phyloP scores from a whole-genome alignment of 2,888 invertebrate species.

The Nymphalis polychloros region DNA sequence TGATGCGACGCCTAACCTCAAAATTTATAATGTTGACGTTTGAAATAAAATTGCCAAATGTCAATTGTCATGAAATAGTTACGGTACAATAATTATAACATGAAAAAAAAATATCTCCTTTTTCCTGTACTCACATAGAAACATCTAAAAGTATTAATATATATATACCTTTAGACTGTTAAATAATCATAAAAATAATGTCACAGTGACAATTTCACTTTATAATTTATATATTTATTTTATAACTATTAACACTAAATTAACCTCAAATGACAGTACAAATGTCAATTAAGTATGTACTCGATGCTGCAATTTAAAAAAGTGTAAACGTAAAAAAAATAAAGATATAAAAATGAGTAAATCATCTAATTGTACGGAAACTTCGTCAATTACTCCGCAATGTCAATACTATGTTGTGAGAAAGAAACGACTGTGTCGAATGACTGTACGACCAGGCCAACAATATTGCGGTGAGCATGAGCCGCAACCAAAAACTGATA shows the following conservation, averaged over 20 bases:
- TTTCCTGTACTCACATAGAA: too few relatives aligned
- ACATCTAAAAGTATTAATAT: too few relatives aligned
- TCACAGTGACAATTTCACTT: background rate
- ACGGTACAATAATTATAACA: background rate
- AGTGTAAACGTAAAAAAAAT: slow-evolving; percentile 4
- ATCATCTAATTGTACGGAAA: slow-evolving; percentile 17
- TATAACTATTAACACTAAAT: background rate
- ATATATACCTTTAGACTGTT: too few relatives aligned
- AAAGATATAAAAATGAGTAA: slow-evolving; percentile 13
- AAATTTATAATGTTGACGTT: slow-evolving; percentile 64
- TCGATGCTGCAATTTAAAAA: background rate
- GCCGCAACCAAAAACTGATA: slow-evolving; percentile 55
- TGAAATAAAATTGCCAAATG: slow-evolving; percentile 41
- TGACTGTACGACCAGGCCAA: slow-evolving; percentile 86
- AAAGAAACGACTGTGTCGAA: slow-evolving; percentile 88
- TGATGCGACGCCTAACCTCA: slow-evolving; percentile 75
- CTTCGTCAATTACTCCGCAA: slow-evolving; percentile 49
- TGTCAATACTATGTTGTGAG: slow-evolving; percentile 85
- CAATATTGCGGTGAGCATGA: slow-evolving; percentile 88
- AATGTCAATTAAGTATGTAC: background rate
- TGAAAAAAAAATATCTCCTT: too few relatives aligned
- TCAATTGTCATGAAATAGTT: slow-evolving; percentile 30
- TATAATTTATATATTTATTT: background rate
- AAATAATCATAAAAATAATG: too few relatives aligned
- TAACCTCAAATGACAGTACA: background rate